phyloP scores from a whole-genome alignment of 2,113 vertebrate species.

The Coracopsis vasa region DNA sequence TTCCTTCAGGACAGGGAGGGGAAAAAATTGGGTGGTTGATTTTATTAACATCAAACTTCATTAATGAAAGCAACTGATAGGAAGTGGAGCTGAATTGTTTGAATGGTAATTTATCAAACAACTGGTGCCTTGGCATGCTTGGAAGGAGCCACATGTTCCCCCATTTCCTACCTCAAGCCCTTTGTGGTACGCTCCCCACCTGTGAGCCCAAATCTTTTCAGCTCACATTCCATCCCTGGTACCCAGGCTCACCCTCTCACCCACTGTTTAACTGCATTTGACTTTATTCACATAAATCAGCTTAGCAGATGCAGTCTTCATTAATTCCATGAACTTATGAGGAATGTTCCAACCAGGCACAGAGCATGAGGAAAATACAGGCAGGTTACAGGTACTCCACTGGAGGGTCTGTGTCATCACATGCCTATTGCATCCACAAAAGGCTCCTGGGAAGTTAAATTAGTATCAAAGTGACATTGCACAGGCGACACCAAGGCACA shows the following conservation, averaged over 20 bases:
- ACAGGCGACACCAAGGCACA: not conserved
- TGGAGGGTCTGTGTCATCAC: not conserved
- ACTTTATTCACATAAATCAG: not conserved
- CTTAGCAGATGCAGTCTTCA: not conserved
- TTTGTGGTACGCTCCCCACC: not conserved
- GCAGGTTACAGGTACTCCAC: not conserved
- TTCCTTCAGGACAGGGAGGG: not conserved
- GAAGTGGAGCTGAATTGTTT: not conserved
- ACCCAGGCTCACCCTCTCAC: not conserved
- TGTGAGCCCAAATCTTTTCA: not conserved
- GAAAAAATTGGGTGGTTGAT: not conserved
- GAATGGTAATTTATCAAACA: not conserved
- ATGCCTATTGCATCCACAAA: not conserved
- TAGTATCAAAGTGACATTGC: not conserved
- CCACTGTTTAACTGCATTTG: not conserved
- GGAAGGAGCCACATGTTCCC: fast-evolving
- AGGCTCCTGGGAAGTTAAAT: not conserved
- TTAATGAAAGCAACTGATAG: not conserved
- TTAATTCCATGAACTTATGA: not conserved
- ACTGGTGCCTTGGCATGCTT: fast-evolving
- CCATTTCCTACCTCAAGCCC: not conserved
- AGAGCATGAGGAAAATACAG: not conserved
- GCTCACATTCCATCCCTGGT: not conserved
- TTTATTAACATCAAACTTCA: not conserved
- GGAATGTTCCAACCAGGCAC: not conserved